Base-by-base conservation (phyloP, 2,888 invertebrate species). In the Tetrapedia diversipes region DNA sequence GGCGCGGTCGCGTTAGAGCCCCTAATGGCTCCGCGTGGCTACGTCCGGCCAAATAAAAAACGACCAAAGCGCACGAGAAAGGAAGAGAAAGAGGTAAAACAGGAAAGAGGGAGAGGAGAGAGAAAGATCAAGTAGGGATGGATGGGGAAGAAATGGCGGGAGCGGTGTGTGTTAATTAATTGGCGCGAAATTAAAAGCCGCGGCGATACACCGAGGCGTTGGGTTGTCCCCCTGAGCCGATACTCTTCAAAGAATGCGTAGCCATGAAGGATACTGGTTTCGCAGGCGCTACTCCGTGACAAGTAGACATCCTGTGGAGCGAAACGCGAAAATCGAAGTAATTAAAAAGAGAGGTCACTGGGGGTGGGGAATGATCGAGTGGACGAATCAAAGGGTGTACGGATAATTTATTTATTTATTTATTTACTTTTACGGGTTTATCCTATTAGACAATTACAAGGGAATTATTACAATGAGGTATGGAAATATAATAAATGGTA, bases 121-220 rank as follows among this genome's bases (percentile, higher is more conserved):
- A 59, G 59, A 54, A n/a, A 43, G 51, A 24, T 24, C 11, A 11
- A 27, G 29, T 8, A n/a, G 27, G 43, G 34, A 60, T 39, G 37
- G 47, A 39, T 37, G 70, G 66, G 61, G 47, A 80, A 59, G 59
- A 73, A 72, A 72, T 59, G 45, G 56, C 68, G 32, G 65, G 74
- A 53, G 67, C 74, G 70, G 81, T 85, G 87, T 85, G 87, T 85
- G 87, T 84, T 89, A 90, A 89, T 89, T 89, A 90, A 89, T 89
- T 90, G 89, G 86, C 87, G 86, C 82, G 87, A 88, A 89, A 90
- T 90, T 90, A 90, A 90, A 89, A 88, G 81, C 83, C 82, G 69
- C 83, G 77, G 76, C 86, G 86, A 84, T 82, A 83, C 81, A 74
- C 80, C 74, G 72, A 66, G 71, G n/a, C n/a, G 71, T 59, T 70